Evolutionary conservation across 2,797 vertebrate genomes (phyloP).

Genomic region (Myotis findleyi): DNA sequence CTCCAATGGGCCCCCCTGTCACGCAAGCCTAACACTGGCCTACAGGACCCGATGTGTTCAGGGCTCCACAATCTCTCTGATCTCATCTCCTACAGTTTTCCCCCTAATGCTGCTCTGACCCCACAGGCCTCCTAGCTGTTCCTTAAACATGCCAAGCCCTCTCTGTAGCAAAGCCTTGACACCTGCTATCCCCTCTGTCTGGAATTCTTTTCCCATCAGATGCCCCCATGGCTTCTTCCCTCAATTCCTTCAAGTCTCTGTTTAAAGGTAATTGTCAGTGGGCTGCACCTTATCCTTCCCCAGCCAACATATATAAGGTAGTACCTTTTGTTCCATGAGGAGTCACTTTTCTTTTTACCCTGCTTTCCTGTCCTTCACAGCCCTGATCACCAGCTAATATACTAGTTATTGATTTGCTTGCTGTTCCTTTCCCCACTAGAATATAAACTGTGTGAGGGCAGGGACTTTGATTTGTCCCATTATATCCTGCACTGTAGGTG

Average conservation of each 20-base stretch:
- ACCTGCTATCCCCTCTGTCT: not conserved
- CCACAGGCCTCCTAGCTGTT: not conserved
- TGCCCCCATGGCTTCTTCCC: not conserved
- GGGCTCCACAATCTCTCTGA: not conserved
- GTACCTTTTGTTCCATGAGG: not conserved
- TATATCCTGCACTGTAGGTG: not conserved
- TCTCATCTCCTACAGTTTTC: not conserved
- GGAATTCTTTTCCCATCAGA: not conserved
- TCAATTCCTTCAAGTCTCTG: not conserved
- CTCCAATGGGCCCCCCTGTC: not conserved
- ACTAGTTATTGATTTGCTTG: not conserved
- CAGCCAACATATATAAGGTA: not conserved
- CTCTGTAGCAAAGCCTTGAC: not conserved
- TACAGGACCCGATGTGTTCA: not conserved
- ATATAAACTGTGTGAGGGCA: not conserved
- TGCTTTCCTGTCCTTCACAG: not conserved
- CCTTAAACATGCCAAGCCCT: not conserved
- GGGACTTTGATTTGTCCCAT: not conserved
- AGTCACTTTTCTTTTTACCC: not conserved
- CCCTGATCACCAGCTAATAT: not conserved
- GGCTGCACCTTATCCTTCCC: not conserved
- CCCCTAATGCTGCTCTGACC: not conserved
- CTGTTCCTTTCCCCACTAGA: not conserved
- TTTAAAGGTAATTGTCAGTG: not conserved
- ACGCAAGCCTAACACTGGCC: not conserved